Base-by-base conservation (phyloP, 1,140 invertebrate genomes). In the Akabosia matsudoensis region DNA sequence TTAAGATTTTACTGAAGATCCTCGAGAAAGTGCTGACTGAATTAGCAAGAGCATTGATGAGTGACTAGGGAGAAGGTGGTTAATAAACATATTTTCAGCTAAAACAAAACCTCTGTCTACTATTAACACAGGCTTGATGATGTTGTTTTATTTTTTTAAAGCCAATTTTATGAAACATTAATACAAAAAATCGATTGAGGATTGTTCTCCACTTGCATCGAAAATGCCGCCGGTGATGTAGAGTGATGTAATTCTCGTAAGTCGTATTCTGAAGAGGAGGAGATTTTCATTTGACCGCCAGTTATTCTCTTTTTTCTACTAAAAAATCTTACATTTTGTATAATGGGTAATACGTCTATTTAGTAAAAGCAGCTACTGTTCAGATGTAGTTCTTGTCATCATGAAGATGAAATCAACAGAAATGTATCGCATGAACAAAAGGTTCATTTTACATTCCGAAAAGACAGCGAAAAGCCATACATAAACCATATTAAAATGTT, bases 111-210 rank as follows among this genome's bases (percentile, higher is more conserved):
- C 26, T 10, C 61, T 30, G 61, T 10, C 30, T 67, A 22, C 54
- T 67, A 31, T 67, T 56, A 22, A 56, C 14, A 56, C 24, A 7
- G 13, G 24, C 54, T 67, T 67, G 61, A 67, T 67, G 28, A 67
- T 67, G 61, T 67, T 67, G 61, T 67, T 67, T 67, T 24, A 67
- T 67, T 67, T 67, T n/a, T n/a, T n/a, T n/a, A n/a, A n/a, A 30
- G 61, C n/a, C 26, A 67, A 30, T 67, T 10, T 31, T 31, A 67
- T 67, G n/a, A 67, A 31, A 67, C 24, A 67, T 67, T 67, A 67
- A 31, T 30, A 67, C 26, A 13, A 30, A 30, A 30, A 13, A 30
- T 13, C 13, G 28, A 67, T 30, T 14, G 22, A 7, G 31, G 10
- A 28, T 7, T 10, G 4, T 7, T 28, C 22, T 67, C 7, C n/a